phyloP scores from a whole-genome alignment of 2,888 invertebrate species.

The Plagodis dolabraria region DNA sequence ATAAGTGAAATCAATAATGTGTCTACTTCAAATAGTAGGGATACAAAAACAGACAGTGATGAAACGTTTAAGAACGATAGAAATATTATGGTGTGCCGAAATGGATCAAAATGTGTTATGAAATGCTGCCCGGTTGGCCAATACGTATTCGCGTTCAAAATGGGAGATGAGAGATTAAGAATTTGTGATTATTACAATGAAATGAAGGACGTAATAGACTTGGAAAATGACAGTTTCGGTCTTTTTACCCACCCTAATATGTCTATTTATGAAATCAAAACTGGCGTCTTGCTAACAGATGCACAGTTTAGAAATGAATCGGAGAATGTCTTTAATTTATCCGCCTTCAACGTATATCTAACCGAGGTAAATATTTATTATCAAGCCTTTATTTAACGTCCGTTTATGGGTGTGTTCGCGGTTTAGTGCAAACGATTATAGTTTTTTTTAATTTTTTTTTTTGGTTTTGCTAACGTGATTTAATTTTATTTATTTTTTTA shows the following conservation, averaged over 20 bases:
- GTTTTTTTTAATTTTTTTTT: slow-evolving; percentile 1
- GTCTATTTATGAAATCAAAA: slow-evolving; percentile 3
- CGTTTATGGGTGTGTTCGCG: too few species aligned
- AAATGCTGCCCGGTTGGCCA: slow-evolving; percentile 13
- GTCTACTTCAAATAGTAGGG: background rate
- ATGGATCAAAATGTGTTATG: slow-evolving; percentile 10
- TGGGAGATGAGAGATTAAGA: background rate
- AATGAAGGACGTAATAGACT: background rate
- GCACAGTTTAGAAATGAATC: background rate
- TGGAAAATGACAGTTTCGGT: background rate
- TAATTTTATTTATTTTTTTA: too few species aligned
- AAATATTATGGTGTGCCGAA: slow-evolving; percentile 1
- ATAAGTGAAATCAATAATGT: background rate
- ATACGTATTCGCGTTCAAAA: background rate
- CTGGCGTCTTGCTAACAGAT: slow-evolving; percentile 12
- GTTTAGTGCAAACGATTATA: too few species aligned
- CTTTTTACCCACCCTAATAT: slow-evolving; percentile 7
- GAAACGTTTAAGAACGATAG: too few species aligned
- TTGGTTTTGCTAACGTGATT: too few species aligned
- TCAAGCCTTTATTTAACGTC: background rate
- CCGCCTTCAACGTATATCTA: slow-evolving; percentile 13
- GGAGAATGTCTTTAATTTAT: slow-evolving; percentile 1
- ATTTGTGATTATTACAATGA: background rate
- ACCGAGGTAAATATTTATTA: slow-evolving; percentile 22
- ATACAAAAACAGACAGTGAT: background rate